Conservation (phyloP, 2,888 invertebrate species). For the Noctua janthina region DNA sequence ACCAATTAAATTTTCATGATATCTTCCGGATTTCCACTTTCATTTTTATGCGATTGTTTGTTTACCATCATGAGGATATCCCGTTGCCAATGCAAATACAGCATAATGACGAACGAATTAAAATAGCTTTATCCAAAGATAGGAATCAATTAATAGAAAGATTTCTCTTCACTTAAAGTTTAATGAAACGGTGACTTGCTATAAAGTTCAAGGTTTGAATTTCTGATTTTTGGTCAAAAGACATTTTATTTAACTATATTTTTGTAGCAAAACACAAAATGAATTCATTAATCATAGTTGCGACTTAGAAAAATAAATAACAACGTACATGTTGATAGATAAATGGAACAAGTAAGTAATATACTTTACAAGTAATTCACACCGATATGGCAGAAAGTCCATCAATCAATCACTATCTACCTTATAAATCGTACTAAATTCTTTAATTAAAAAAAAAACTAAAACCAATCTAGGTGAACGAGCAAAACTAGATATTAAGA, state of each 20-base stretch:
- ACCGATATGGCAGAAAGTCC: background rate
- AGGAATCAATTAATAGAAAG: background rate
- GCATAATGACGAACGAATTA: slow-evolving; percentile 24
- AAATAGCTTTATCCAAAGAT: slow-evolving; percentile 15
- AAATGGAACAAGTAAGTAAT: slow-evolving; percentile 2
- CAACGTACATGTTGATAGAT: background rate
- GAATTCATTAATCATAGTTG: background rate
- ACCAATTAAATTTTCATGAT: slow-evolving; percentile 17
- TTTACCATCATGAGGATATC: slow-evolving; percentile 37
- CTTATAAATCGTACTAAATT: slow-evolving; percentile 41
- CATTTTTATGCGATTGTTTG: slow-evolving; percentile 40
- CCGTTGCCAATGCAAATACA: slow-evolving; percentile 44
- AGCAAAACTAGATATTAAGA: slow-evolving; percentile 53
- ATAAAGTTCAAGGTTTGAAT: too few species aligned
- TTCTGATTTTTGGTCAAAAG: background rate
- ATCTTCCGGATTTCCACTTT: slow-evolving; percentile 49
- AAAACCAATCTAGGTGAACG: slow-evolving; percentile 59
- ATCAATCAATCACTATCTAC: slow-evolving; percentile 43
- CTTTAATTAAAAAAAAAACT: slow-evolving; percentile 45
- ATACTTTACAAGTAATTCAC: background rate
- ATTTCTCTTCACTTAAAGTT: background rate
- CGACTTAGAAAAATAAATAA: background rate
- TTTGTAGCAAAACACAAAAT: background rate
- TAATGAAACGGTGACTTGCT: background rate
- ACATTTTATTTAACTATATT: background rate